Evolutionary conservation across 2,888 invertebrate genomes (phyloP).

Genomic region (Apocheima hispidaria): DNA sequence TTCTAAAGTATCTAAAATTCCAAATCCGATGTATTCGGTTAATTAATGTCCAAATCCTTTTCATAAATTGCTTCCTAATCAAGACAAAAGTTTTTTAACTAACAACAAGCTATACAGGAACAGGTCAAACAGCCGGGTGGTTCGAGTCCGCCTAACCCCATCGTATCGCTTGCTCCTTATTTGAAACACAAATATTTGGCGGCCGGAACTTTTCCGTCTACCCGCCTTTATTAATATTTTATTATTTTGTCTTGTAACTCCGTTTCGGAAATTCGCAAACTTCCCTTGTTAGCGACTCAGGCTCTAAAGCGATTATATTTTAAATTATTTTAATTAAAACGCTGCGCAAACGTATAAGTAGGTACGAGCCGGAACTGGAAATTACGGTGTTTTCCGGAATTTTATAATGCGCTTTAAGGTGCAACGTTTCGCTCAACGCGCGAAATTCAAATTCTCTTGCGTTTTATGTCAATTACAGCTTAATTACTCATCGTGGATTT

Average conservation of each 20-base stretch:
- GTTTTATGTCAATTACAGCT: too few species aligned
- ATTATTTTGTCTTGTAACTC: conserved; percentile 85
- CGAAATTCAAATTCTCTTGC: too few species aligned
- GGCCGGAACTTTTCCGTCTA: conserved; percentile 83
- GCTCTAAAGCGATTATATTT: conserved; percentile 85
- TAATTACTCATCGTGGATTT: too few species aligned
- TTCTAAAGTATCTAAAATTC: not conserved
- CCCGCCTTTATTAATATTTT: conserved; percentile 85
- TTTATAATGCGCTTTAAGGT: conserved; percentile 17
- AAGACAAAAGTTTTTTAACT: conserved; percentile 24
- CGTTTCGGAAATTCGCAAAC: conserved; percentile 77
- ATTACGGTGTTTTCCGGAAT: conserved; percentile 28
- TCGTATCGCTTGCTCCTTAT: conserved; percentile 80
- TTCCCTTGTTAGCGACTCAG: conserved; percentile 79
- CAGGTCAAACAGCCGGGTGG: conserved; percentile 37
- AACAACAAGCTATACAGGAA: conserved; percentile 48
- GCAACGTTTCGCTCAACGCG: too few species aligned
- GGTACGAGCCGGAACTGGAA: conserved; percentile 41
- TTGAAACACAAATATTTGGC: conserved; percentile 85
- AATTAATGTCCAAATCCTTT: not conserved
- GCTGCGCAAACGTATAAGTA: conserved; percentile 77
- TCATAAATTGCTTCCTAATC: conserved; percentile 9
- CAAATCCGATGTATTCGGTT: not conserved
- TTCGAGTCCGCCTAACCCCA: conserved; percentile 68
- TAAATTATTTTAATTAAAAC: conserved; percentile 86